phyloP scores from a whole-genome alignment of 2,888 invertebrate genomes.

The Urechis unicinctus region DNA sequence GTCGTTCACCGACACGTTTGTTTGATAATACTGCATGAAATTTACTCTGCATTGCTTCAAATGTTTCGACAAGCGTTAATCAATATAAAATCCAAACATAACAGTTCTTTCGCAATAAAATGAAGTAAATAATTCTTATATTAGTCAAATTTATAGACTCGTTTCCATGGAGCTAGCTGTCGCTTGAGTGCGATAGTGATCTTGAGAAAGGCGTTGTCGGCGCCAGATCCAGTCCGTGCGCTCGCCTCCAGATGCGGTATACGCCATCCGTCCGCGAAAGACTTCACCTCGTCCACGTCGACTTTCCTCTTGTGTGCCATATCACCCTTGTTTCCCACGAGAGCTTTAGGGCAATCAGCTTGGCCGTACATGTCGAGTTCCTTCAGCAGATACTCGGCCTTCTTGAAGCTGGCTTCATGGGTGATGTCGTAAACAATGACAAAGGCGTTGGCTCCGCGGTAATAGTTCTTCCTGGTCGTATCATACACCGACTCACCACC shows the following conservation, averaged over 20 bases:
- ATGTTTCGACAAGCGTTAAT: too few species aligned
- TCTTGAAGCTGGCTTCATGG: constrained; percentile 7
- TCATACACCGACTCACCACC: constrained; percentile 15
- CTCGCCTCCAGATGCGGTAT: constrained; percentile 14
- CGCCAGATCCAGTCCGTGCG: constrained; percentile 9
- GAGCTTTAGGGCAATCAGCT: constrained; percentile 13
- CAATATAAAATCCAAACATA: too few species aligned
- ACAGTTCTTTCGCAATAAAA: too few species aligned
- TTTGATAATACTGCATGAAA: too few species aligned
- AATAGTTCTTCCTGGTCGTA: constrained; percentile 13
- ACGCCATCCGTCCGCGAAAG: constrained; percentile 19
- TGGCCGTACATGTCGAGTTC: constrained; percentile 13
- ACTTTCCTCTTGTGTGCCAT: constrained; percentile 6
- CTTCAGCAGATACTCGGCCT: constrained; percentile 13
- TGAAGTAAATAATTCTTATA: too few species aligned
- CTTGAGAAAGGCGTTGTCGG: constrained; percentile 11
- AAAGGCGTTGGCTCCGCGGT: constrained; percentile 19
- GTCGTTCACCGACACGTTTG: too few species aligned
- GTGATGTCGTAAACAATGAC: constrained; percentile 18
- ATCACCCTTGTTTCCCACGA: constrained; percentile 18
- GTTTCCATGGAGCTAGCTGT: constrained; percentile 19
- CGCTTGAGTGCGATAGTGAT: constrained; percentile 14
- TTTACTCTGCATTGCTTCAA: too few species aligned
- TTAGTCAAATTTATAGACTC: constrained; percentile 7
- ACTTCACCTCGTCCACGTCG: constrained; percentile 2